These are phyloP conservation scores for Elysia crispata DNA, from an alignment of 2,888 invertebrate genomes.

Conservation along the genomic window DNA sequence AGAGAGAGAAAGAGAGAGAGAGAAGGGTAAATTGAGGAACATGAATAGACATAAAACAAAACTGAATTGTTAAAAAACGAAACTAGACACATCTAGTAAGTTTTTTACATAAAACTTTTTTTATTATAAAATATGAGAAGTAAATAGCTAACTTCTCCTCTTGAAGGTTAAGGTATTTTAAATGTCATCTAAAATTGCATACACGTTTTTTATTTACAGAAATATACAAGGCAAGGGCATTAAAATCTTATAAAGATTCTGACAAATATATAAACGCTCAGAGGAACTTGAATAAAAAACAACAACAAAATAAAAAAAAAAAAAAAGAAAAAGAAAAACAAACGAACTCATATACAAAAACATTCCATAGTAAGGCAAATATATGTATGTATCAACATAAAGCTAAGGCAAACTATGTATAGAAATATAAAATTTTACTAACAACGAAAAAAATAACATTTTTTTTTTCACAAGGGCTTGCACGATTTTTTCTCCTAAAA, in stretches of 20 bases:
- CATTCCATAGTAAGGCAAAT: neutral
- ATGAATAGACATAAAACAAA: too few species aligned
- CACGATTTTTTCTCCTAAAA: too few species aligned
- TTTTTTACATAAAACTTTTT: constrained; percentile 35
- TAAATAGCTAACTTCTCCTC: constrained; percentile 30
- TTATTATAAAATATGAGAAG: constrained; percentile 41
- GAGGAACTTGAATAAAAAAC: neutral
- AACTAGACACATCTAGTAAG: neutral
- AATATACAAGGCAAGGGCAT: neutral
- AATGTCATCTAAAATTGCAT: constrained; percentile 20
- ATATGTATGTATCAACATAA: neutral
- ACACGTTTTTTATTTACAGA: constrained; percentile 9
- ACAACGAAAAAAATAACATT: neutral
- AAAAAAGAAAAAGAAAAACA: constrained; percentile 1
- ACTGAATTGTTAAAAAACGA: too few species aligned
- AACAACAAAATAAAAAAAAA: neutral
- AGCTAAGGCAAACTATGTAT: neutral
- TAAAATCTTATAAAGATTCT: neutral
- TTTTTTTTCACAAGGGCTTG: too few species aligned
- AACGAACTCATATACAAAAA: neutral
- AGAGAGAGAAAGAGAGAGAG: constrained; percentile 13
- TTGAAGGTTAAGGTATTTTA: constrained; percentile 23
- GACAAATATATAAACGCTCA: too few species aligned
- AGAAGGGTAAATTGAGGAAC: too few species aligned
- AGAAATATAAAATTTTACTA: neutral